Evolutionary conservation across 1,140 invertebrate species (phyloP), one percentile per base, ranked within the genome.

Genomic region (Littorina saxatilis): DNA sequence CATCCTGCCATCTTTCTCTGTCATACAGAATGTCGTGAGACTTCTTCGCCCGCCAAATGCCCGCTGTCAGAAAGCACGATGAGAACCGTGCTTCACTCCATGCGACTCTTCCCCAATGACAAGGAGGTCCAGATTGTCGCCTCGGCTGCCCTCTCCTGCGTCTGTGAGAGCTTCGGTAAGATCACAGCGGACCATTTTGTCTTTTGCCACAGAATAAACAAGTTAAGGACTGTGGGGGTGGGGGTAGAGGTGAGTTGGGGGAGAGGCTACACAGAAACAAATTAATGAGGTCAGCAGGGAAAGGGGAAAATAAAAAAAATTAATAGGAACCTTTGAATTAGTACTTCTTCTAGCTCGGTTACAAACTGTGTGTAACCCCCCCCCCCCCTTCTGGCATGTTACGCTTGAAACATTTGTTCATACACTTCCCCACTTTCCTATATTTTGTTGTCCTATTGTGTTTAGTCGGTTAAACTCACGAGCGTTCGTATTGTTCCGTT

Each of bases 41-140:
- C 37, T 9, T 15, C 17, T 35, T n/a, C 40, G 5, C 2, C n/a
- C 0, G 39, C 1, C 0, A 32, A 13, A 23, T 66, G 76, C n/a
- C 55, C 32, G 37, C 52, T 78, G 23, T 27, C 29, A 2, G 55
- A 61, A n/a, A 1, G 35, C 0, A 58, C 79, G 15, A 74, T 82
- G 74, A 47, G 55, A 2, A 58, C 32, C 0, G 80, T 82, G 50
- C 55, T 82, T 20, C 5, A 70, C 27, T 66, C 72, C 27, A 61
- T 82, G 58, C 58, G 63, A 40, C 66, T 35, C 17, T 82, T 77
- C 63, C 58, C 61, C 9, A 29, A 68, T 5, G 27, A 68, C 1
- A 47, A 70, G 23, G 80, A 82, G 43, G 50, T 82, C 20, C 80
- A 82, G 74, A 66, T 82, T 3, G 80, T 82, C 7, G 80, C 74